Evolutionary conservation across 2,888 invertebrate genomes (phyloP).

Genomic region (Alviniconcha strummeri): DNA sequence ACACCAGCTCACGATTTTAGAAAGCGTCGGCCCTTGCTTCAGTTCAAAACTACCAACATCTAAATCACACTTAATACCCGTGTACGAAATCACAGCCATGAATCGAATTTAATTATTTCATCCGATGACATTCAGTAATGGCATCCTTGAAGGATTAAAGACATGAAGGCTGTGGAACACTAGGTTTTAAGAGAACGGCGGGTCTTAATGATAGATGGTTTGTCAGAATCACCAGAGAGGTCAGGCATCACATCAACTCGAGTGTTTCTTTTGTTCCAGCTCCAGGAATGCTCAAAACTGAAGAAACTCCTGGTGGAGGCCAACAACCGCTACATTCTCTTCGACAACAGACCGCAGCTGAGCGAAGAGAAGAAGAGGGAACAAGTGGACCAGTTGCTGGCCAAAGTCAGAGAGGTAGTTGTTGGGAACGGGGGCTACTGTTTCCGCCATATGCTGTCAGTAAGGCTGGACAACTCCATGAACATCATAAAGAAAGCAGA

Average conservation of each 20-base stretch:
- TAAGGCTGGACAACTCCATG: background rate
- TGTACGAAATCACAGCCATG: no score
- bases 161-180: no score
- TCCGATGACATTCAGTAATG: no score
- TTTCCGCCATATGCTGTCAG: background rate
- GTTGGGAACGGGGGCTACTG: background rate
- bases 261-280: background rate
- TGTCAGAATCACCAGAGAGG: no score
- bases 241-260: background rate
- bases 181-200: no score
- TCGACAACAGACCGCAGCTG: background rate
- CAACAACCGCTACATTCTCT: constrained; percentile 3
- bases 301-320: background rate
- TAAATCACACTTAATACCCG: no score
- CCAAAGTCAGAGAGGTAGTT: background rate
- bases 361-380: background rate
- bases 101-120: no score
- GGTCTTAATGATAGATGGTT: no score
- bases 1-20: no score
- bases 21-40: no score
- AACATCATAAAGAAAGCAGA: background rate
- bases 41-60: no score
- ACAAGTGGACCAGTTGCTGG: background rate
- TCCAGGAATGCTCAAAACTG: background rate
- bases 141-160: no score